A percentile compares a stretch with the other conserved stretches of the same genome.
Conservation (phyloP, 2,888 invertebrate genomes). For the Patella ulyssiponensis region DNA sequence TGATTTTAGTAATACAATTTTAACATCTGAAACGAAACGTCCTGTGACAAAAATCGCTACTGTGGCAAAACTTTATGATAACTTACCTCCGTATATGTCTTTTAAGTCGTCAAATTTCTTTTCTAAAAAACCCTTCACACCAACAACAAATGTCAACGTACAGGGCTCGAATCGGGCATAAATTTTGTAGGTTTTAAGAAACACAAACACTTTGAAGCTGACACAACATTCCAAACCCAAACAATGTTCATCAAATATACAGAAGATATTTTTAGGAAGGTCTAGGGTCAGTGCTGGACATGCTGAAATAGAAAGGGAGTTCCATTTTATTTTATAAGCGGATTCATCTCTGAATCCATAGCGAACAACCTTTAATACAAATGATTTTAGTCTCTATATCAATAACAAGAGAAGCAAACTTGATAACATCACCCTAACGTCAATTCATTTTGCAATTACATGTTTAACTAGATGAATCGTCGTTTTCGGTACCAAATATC, state of each 20-base stretch:
- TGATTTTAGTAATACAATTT: slow-evolving; percentile 18
- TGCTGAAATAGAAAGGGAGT: not conserved
- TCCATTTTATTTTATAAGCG: too few relatives aligned
- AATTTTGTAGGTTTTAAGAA: slow-evolving; percentile 44
- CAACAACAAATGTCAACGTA: slow-evolving; percentile 35
- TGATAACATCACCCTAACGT: too few relatives aligned
- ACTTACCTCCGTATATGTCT: slow-evolving; percentile 23
- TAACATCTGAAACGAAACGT: slow-evolving; percentile 22
- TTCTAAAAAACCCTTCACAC: slow-evolving; percentile 37
- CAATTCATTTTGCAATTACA: too few relatives aligned
- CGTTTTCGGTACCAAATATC: too few relatives aligned
- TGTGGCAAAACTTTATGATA: not conserved
- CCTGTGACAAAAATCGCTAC: too few relatives aligned
- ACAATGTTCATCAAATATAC: slow-evolving; percentile 48
- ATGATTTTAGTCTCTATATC: too few relatives aligned
- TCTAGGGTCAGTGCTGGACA: slow-evolving; percentile 16
- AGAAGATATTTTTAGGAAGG: slow-evolving; percentile 45
- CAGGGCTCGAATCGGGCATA: slow-evolving; percentile 46
- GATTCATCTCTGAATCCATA: too few relatives aligned
- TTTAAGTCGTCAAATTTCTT: slow-evolving; percentile 25
- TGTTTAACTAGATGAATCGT: too few relatives aligned
- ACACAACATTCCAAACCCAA: slow-evolving; percentile 54
- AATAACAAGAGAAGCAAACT: too few relatives aligned
- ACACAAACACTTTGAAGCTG: slow-evolving; percentile 45
- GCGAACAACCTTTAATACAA: too few relatives aligned